These are phyloP conservation scores for Sterrhoptilus dennistouni DNA, from an alignment of 2,113 vertebrate genomes.

Conservation along the genomic window DNA sequence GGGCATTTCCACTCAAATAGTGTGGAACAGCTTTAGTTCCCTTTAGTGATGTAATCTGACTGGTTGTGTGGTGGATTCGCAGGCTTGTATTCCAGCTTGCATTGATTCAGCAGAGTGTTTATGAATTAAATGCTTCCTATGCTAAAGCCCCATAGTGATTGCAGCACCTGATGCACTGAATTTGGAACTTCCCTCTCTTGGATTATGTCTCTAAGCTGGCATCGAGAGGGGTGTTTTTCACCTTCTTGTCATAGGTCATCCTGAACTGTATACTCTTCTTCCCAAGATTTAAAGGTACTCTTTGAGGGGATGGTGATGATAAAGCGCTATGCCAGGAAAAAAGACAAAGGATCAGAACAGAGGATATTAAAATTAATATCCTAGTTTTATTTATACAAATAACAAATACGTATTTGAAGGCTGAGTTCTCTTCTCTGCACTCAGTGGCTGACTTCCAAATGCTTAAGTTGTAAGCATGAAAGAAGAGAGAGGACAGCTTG, in stretches of 20 bases:
- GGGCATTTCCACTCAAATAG: neutral
- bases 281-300: neutral
- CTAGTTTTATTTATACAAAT: neutral
- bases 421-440: neutral
- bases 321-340: neutral
- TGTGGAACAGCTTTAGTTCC: neutral
- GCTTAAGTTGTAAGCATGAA: neutral
- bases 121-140: neutral
- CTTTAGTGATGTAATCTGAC: neutral
- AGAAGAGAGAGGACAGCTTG: neutral
- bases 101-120: neutral
- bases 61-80: neutral
- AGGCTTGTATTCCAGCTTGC: neutral
- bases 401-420: neutral
- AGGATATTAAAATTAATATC: neutral
- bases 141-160: neutral
- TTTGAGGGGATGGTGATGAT: neutral
- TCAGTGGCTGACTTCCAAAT: neutral
- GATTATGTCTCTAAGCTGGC: neutral
- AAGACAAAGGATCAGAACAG: neutral
- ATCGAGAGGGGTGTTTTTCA: accelerated
- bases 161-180: neutral
- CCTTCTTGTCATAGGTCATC: neutral
- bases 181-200: neutral
- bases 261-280: neutral